Percentiles rank a stretch among this genome's conserved stretches.
phyloP scores from a whole-genome alignment of 2,797 vertebrate genomes.

The Pseudotriccus pelzelni region DNA sequence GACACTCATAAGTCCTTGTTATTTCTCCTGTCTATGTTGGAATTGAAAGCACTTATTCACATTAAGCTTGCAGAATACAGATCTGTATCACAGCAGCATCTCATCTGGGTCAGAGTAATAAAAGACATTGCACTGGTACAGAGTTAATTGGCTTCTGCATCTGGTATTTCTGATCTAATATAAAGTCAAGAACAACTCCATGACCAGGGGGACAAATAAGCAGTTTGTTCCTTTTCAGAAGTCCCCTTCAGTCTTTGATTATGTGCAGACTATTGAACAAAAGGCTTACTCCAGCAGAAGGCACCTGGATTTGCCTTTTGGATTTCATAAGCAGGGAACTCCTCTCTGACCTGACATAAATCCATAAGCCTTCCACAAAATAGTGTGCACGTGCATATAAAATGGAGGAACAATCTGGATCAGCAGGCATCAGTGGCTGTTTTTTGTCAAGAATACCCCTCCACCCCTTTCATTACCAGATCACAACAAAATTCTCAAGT shows the following conservation, averaged over 20 bases:
- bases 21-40: not conserved
- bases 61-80: not conserved
- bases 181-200: not conserved
- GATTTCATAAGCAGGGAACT: not conserved
- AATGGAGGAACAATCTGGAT: too few species aligned
- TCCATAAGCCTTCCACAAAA: not conserved
- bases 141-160: not conserved
- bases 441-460: not conserved
- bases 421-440: too few species aligned
- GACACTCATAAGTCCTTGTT: not conserved
- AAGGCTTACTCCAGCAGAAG: not conserved
- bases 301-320: not conserved
- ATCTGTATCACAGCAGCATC: not conserved
- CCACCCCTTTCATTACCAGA: fast-evolving
- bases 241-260: not conserved
- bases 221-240: not conserved
- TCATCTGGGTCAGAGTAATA: not conserved
- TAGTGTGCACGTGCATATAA: too few species aligned
- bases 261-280: not conserved
- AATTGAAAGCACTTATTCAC: not conserved
- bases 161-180: not conserved
- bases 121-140: not conserved
- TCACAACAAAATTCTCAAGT: not conserved
- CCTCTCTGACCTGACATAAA: not conserved
- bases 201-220: not conserved